Base-by-base conservation (phyloP, 2,113 vertebrate genomes). In the Lophius piscatorius region DNA sequence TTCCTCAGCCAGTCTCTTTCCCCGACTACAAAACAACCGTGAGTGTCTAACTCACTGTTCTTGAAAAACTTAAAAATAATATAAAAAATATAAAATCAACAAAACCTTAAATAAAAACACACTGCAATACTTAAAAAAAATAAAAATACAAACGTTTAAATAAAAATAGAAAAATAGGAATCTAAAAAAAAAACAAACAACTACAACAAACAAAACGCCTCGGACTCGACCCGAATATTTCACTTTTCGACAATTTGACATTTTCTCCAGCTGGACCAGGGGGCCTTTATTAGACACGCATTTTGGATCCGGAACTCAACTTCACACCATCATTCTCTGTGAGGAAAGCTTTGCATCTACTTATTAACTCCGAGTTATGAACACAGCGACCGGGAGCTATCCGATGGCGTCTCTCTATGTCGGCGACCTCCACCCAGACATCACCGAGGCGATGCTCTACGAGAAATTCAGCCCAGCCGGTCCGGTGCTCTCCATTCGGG, bases 401-500 rank as follows among this genome's bases (percentile, higher is more conserved):
- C 97, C 97, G 22, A 99, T 99, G 97, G 97, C 97, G 36, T 99
- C 97, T 75, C 94, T 98, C 6, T 98, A 99, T 58, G 97, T 99
- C 82, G 97, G 97, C 48, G 97, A 99, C 87, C 92, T 99, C 92
- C 97, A 99, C 92, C 93, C 95, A 38, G 97, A 99, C 48, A 96
- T 99, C 88, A 99, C 97, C 23, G 97, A 99, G 91, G 97, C 97
- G 58, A 97, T 99, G 97, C 93, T 99, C 61, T 99, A 99, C 0
- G 97, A 99, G 94, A 99, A 99, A 91, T 99, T 98, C 91, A 98
- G 96, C 86, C 97, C 97, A 0, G 97, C 97, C 0, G 97, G 97
- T 39, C 97, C 97, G n/a, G 96, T 99, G 28, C 93, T 99, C 44
- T 99, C 97, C 74, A 99, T 99, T 84, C 95, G 97, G 63, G 97